phyloP scores from a whole-genome alignment of 2,113 vertebrate species.

The Macaca fascicularis region T2T-MFA8v1.1 NC_088394.1:11430501-11431000 shows the following conservation, averaged over 20 bases:
- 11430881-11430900: not conserved
- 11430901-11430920: not conserved
- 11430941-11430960: not conserved
- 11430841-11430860: not conserved
- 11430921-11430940: not conserved
- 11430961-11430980: not conserved
- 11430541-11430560: too few species aligned
- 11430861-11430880: not conserved
- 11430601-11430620: not conserved
- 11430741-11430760: not conserved
- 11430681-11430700: not conserved
- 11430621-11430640: rapidly evolving
- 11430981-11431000: too few species aligned
- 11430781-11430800: not conserved
- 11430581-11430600: not conserved
- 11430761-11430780: not conserved
- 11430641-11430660: not conserved
- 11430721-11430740: too few species aligned
- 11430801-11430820: not conserved
- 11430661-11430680: not conserved
- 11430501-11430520: too few species aligned
- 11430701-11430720: not conserved
- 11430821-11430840: not conserved
- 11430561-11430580: not conserved
- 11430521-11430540: too few species aligned